These are phyloP conservation scores for Priocnemis perturbator DNA, from an alignment of 2,888 invertebrate species.

Conservation along the genomic window DNA sequence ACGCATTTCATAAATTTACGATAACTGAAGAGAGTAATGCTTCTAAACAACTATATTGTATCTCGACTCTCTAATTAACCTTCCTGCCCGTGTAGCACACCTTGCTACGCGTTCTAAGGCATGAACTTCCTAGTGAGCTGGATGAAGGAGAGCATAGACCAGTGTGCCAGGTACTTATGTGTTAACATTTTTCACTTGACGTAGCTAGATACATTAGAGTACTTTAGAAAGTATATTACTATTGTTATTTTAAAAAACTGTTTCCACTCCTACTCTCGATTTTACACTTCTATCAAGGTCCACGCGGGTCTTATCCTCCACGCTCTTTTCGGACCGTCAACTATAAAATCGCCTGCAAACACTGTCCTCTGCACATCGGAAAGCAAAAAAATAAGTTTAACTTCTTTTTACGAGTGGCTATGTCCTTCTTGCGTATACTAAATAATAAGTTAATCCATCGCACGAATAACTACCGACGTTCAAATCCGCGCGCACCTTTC, in stretches of 20 bases:
- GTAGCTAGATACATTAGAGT: conserved; percentile 64
- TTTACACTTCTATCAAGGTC: conserved; percentile 50
- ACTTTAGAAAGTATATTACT: conserved; percentile 62
- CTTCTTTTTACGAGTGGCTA: conserved; percentile 47
- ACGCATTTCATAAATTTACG: too few relatives aligned
- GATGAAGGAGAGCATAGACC: conserved; percentile 70
- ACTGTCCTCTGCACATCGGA: conserved; percentile 46
- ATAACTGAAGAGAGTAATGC: too few relatives aligned
- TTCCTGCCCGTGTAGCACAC: conserved; percentile 66
- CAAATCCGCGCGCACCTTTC: too few relatives aligned
- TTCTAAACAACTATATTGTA: conserved; percentile 26
- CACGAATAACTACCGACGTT: conserved; percentile 50
- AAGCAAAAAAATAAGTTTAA: conserved; percentile 60
- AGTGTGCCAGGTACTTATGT: conserved; percentile 72
- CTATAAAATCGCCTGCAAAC: conserved; percentile 55
- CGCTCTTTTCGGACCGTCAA: conserved; percentile 48
- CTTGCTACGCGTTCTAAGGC: conserved; percentile 66
- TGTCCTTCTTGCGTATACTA: conserved; percentile 52
- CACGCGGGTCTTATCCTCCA: conserved; percentile 4
- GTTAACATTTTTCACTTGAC: conserved; percentile 64
- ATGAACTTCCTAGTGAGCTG: conserved; percentile 61
- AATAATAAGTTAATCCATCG: conserved; percentile 58
- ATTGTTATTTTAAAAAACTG: conserved; percentile 57
- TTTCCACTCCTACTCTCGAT: conserved; percentile 47
- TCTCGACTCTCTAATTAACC: conserved; percentile 59